A percentile compares a stretch with the other conserved stretches of the same genome.
Conservation (phyloP, 2,113 vertebrate species). For the Gnathonemus longibarbis region DNA sequence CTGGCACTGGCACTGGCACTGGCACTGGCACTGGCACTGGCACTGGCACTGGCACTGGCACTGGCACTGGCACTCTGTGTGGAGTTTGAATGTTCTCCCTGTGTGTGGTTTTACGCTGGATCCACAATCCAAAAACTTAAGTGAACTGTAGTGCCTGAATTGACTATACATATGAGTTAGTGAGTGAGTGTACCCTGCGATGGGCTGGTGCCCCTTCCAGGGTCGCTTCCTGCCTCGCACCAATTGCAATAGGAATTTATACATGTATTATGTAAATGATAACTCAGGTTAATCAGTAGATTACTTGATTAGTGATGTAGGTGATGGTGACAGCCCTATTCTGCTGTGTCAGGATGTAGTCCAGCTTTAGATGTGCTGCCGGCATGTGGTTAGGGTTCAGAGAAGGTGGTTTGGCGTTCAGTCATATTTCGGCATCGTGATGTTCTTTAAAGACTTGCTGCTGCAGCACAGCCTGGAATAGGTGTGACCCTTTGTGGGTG, state of each 20-base stretch:
- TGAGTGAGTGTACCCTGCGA: neutral
- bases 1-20: no score
- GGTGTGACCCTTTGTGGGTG: neutral
- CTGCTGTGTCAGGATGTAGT: neutral
- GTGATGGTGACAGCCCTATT: neutral
- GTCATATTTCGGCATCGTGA: neutral
- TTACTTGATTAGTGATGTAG: no score
- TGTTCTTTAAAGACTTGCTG: neutral
- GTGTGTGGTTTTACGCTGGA: neutral
- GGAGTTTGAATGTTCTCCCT: neutral
- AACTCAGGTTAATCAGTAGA: neutral
- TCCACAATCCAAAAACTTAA: neutral
- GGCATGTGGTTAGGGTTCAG: neutral
- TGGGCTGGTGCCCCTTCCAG: neutral
- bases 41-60: neutral
- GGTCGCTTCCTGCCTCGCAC: neutral
- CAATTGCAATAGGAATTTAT: neutral
- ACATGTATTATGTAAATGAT: neutral
- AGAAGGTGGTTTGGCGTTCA: neutral
- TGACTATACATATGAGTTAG: neutral
- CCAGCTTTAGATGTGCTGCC: neutral
- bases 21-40: no score
- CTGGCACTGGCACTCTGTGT: neutral
- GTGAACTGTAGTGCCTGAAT: neutral
- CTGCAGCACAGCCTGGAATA: neutral